A percentile compares a stretch with the other conserved stretches of the same genome.
Conservation (phyloP, 2,888 invertebrate species). For the Pammene aurita region DNA sequence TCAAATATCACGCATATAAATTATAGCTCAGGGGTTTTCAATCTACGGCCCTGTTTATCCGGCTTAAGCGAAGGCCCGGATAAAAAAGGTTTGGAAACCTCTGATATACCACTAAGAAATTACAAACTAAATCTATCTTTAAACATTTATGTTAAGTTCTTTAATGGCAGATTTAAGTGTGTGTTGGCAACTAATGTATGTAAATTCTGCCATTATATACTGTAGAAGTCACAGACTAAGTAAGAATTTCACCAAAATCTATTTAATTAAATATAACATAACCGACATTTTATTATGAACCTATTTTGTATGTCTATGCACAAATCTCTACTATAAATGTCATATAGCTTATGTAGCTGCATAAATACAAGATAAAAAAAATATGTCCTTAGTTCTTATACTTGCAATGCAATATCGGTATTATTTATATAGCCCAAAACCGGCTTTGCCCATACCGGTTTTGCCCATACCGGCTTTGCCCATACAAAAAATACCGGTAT, state of each 20-base stretch:
- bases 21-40: no score
- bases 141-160: background rate
- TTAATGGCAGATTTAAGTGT: background rate
- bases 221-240: background rate
- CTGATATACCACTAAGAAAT: no score
- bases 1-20: no score
- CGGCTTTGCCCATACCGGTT: no score
- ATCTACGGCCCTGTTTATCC: no score
- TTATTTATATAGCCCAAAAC: no score
- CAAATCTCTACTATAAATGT: slow-evolving; percentile 7
- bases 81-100: no score
- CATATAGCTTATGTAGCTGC: background rate
- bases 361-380: slow-evolving; percentile 14
- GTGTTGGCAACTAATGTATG: background rate
- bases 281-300: background rate
- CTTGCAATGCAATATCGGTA: no score
- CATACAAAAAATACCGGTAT: no score
- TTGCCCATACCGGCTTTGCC: no score
- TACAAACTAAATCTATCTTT: background rate
- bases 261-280: slow-evolving; percentile 1
- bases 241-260: slow-evolving; percentile 17
- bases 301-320: slow-evolving; percentile 26
- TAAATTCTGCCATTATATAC: slow-evolving; percentile 16
- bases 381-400: background rate
- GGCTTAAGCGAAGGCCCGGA: no score